Base-by-base conservation (phyloP, 2,888 invertebrate species). In the Diploptera punctata region DNA sequence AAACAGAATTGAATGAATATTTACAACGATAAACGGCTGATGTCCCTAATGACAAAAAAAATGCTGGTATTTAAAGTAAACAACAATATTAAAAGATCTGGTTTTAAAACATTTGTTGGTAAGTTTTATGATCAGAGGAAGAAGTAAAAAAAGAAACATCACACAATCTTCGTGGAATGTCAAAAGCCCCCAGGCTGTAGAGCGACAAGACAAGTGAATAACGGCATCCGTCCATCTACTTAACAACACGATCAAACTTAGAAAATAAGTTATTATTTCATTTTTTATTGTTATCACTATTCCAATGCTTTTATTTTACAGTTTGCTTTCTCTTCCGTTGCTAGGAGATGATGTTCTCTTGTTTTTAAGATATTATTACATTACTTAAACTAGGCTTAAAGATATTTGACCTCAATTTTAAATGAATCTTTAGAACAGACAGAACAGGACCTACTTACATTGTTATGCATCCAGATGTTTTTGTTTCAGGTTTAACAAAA, bases 271-370 rank as follows among this genome's bases (percentile, higher is more conserved):
- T 44, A 1, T 47, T 65, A 13, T 9, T 65, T 19, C 19, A 10
- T 61, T 65, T 5, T 47, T 65, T 24, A 44, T 26, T 18, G 1
- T 0, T 18, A 10, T 62, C 29, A 24, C 29, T 61, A 21, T 9
- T 61, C 2, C 38, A 38, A 33, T 62, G 19, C 16, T 19, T 62
- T 62, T 62, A 24, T 43, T 62, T 62, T 38, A 18, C 9, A 26
- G 24, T 47, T 47, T 65, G 47, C 44, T 65, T 65, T 65, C 65
- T 47, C 26, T 24, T 65, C 65, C 65, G 65, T 24, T 16, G 26
- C 16, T 19, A 10, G 2, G 19, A 19, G 19, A 13, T 7, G n/a
- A n/a, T n/a, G 7, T 1, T 52, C 16, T 1, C 13, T 52, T 13
- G 21, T 1, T 57, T 26, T 29, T 4, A 29, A 57, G 29, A 13